Conservation (phyloP, 2,888 invertebrate genomes). For the Scrobipalpa costella region DNA sequence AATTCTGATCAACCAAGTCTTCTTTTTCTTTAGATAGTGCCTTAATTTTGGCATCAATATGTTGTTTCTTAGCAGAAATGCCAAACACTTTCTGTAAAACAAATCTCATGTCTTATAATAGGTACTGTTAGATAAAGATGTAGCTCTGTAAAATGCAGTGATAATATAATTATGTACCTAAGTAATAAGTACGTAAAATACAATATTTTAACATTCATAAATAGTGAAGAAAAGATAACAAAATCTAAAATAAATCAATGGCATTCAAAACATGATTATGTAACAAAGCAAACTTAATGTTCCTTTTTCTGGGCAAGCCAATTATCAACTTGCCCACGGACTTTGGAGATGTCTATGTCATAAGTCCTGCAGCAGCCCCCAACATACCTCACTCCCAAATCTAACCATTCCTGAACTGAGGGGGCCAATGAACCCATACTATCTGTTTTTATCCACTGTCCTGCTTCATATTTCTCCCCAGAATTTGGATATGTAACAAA, state of each 20-base stretch:
- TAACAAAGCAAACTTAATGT: background rate
- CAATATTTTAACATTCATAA: background rate
- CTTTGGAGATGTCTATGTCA: conserved; percentile 86
- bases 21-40: conserved; percentile 56
- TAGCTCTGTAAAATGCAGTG: background rate
- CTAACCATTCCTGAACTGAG: conserved; percentile 88
- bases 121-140: background rate
- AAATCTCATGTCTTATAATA: background rate
- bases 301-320: conserved; percentile 42
- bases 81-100: conserved; percentile 68
- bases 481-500: conserved; percentile 95
- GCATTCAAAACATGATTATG: background rate
- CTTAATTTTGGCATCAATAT: conserved; percentile 58
- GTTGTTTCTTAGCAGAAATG: conserved; percentile 55
- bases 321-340: conserved; percentile 58
- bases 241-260: background rate
- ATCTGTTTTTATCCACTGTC: conserved; percentile 81
- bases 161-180: background rate
- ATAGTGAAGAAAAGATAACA: background rate
- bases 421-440: conserved; percentile 82
- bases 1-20: conserved; percentile 54
- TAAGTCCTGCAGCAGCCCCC: conserved; percentile 96
- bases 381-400: conserved; percentile 88
- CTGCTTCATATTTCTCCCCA: conserved; percentile 87
- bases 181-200: background rate